Percentiles rank a stretch among this genome's conserved stretches.
phyloP scores from a whole-genome alignment of 2,797 vertebrate species.

The Trematomus bernacchii region DNA sequence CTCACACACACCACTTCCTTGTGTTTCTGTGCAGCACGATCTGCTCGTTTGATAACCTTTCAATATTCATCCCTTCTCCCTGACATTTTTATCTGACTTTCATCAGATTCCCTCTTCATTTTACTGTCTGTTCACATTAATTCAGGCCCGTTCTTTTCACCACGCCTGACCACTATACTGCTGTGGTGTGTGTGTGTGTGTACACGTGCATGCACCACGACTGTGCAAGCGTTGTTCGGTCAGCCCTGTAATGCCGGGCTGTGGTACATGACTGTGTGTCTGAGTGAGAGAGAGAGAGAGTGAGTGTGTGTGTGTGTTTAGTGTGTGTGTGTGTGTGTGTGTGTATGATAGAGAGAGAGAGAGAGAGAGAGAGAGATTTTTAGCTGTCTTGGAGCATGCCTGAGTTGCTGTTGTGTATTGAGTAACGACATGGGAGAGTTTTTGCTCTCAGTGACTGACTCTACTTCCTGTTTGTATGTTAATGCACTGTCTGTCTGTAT shows the following conservation, averaged over 20 bases:
- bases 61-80: background rate
- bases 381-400: conserved; percentile 61
- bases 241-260: conserved; percentile 44
- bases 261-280: conserved; percentile 46
- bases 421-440: conserved; percentile 55
- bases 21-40: conserved; percentile 76
- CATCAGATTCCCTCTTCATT: conserved; percentile 14
- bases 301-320: conserved; percentile 29
- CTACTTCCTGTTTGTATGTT: conserved; percentile 73
- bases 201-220: conserved; percentile 41
- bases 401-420: conserved; percentile 70
- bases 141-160: conserved; percentile 27
- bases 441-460: conserved; percentile 64
- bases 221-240: conserved; percentile 67
- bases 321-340: conserved; percentile 11
- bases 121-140: conserved; percentile 33
- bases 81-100: conserved; percentile 26
- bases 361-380: conserved; percentile 33
- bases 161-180: conserved; percentile 32
- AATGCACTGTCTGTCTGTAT: conserved; percentile 70
- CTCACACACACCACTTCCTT: conserved; percentile 16
- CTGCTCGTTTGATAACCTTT: conserved; percentile 53
- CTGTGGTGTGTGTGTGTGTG: conserved; percentile 34
- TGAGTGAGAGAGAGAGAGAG: conserved; percentile 7
- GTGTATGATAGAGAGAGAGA: too few relatives aligned